Evolutionary conservation across 2,888 invertebrate species (phyloP).

Genomic region (Osmoderma eremita): DNA sequence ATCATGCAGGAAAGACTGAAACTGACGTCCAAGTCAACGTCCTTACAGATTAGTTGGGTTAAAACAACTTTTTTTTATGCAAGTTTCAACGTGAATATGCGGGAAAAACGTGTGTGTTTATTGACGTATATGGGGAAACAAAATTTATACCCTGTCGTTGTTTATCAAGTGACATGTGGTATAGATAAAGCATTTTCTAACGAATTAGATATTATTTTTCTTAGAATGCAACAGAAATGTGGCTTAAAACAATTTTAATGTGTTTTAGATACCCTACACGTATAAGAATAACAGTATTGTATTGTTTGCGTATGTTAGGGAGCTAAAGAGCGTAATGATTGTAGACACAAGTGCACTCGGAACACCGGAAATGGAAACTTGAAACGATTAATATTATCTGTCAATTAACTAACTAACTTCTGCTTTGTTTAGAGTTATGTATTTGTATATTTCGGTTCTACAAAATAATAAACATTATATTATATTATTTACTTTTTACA

Average conservation of each 20-base stretch:
- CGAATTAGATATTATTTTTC: no score
- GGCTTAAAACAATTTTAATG: no score
- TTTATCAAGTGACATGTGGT: no score
- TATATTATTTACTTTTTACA: background rate
- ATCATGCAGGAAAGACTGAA: slow-evolving; percentile 45
- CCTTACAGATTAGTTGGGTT: slow-evolving; percentile 18
- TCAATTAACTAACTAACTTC: slow-evolving; percentile 19
- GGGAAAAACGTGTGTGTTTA: background rate
- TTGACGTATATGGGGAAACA: no score
- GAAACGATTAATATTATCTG: slow-evolving; percentile 28
- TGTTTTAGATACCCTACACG: no score
- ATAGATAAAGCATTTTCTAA: no score
- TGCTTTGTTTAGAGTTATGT: background rate
- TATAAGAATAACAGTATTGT: slow-evolving; percentile 3
- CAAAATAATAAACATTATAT: background rate
- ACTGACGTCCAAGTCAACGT: slow-evolving; percentile 44
- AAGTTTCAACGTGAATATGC: slow-evolving; percentile 13
- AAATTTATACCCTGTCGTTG: no score
- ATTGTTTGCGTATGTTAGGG: background rate
- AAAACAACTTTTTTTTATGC: slow-evolving; percentile 12
- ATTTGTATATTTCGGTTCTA: no score
- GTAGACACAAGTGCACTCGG: slow-evolving; percentile 20
- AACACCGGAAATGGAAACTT: slow-evolving; percentile 31
- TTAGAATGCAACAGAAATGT: no score
- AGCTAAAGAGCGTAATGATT: background rate